Conservation (phyloP, 1,140 invertebrate species). For the Calosoma granatense region DNA sequence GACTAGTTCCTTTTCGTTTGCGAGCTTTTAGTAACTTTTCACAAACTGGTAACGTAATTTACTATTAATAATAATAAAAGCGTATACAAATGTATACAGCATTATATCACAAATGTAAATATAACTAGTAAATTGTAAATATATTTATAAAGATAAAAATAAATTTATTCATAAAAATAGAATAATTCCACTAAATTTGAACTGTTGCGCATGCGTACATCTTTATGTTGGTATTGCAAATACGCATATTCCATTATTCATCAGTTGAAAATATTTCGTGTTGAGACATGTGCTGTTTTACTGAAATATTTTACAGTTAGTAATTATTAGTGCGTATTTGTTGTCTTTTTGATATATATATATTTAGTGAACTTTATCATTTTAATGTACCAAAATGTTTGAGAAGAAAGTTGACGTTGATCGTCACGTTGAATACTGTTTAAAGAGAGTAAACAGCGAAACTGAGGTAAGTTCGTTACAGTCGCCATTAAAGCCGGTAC, state of each 20-base stretch:
- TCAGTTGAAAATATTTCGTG: background rate
- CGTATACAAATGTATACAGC: too few species aligned
- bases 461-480: constrained; percentile 47
- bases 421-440: constrained; percentile 51
- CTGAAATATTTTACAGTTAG: background rate
- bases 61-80: too few species aligned
- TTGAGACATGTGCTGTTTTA: background rate
- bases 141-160: too few species aligned
- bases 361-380: background rate
- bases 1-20: too few species aligned
- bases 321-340: background rate
- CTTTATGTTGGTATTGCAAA: background rate
- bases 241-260: too few species aligned
- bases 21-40: too few species aligned
- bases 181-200: too few species aligned
- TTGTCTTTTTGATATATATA: background rate
- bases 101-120: too few species aligned
- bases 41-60: too few species aligned
- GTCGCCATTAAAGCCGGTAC: constrained; percentile 15
- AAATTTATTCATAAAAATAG: too few species aligned
- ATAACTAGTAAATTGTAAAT: too few species aligned
- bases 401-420: constrained; percentile 57
- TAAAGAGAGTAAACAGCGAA: constrained; percentile 50
- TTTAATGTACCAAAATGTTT: constrained; percentile 41
- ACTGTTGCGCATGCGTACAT: too few species aligned